Conservation (phyloP, 2,888 invertebrate genomes). For the Troides oblongomaculatus region DNA sequence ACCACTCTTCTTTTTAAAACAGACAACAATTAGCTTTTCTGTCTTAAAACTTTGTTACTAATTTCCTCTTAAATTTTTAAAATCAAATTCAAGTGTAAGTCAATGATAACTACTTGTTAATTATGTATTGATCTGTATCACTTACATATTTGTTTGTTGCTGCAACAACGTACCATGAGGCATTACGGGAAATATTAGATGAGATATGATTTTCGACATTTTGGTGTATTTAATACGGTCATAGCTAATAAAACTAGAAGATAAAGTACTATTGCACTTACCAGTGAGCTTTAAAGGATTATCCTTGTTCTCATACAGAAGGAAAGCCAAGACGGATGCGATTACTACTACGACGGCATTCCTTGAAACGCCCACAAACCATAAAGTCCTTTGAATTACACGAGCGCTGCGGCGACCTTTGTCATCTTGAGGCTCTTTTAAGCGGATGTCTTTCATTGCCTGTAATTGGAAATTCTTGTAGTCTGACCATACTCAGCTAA, state of each 20-base stretch:
- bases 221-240: too few relatives aligned
- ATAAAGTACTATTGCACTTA: slow-evolving; percentile 43
- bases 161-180: too few relatives aligned
- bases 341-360: slow-evolving; percentile 85
- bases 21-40: not conserved
- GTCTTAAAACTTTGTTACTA: not conserved
- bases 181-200: too few relatives aligned
- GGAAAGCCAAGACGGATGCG: slow-evolving; percentile 78
- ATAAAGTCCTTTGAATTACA: slow-evolving; percentile 71
- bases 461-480: slow-evolving; percentile 49
- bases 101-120: too few relatives aligned
- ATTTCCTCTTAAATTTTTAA: not conserved
- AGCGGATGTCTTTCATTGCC: slow-evolving; percentile 80
- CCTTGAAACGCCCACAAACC: slow-evolving; percentile 83
- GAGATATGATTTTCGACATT: too few relatives aligned
- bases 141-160: too few relatives aligned
- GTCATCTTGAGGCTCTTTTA: slow-evolving; percentile 55
- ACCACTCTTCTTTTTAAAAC: not conserved
- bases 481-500: slow-evolving; percentile 3
- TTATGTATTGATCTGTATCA: too few relatives aligned
- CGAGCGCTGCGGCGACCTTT: slow-evolving; percentile 50
- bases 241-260: not conserved
- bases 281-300: slow-evolving; percentile 82
- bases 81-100: too few relatives aligned
- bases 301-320: slow-evolving; percentile 66